Base-by-base conservation (phyloP, 2,888 invertebrate genomes). In the Tiliacea citrago region DNA sequence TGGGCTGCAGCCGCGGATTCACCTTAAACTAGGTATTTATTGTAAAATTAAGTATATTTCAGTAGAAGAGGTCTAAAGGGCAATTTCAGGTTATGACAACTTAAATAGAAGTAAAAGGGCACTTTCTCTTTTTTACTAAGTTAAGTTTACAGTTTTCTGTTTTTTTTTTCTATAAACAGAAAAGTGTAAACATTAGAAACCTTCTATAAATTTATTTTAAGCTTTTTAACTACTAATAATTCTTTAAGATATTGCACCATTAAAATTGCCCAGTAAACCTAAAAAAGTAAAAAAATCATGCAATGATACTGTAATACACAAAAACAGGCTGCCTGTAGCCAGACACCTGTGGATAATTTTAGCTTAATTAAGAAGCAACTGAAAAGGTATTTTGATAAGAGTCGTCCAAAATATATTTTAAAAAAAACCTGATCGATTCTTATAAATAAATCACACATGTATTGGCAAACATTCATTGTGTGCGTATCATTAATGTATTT, bases 211-310 rank as follows among this genome's bases (percentile, higher is more conserved):
- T 3, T 3, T 16, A 29, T 57, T 16, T 13, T 3, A 57, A 2
- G 7, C 24, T 1, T 29, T 49, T 16, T 66, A 10, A n/a, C 2
- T 10, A 12, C 13, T 21, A 63, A 6, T 5, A 10, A 24, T 29
- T 29, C 1, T 51, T 35, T 21, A 29, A 0, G 8, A 16, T 29
- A 13, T 13, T 47, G 12, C 2, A 35, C 3, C 24, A 39, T 13
- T 51, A 62, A 74, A 84, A 81, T 84, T 75, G 57, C 76, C 75
- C 63, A 84, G 24, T 29, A 53, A 70, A 81, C 51, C 35, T 47
- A 62, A 69, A 53, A n/a, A 49, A n/a, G 5, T 18, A 18, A n/a
- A 60, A 75, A 55, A 58, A 45, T 2, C 61, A 71, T 71, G 66
- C 49, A 65, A 51, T 18, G 8, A 60, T 35, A 8, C 51, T 51